A percentile compares a stretch with the other conserved stretches of the same genome.
These are phyloP conservation scores for Drosophila limbata DNA, from an alignment of 2,888 invertebrate species.

Conservation along the genomic window DNA sequence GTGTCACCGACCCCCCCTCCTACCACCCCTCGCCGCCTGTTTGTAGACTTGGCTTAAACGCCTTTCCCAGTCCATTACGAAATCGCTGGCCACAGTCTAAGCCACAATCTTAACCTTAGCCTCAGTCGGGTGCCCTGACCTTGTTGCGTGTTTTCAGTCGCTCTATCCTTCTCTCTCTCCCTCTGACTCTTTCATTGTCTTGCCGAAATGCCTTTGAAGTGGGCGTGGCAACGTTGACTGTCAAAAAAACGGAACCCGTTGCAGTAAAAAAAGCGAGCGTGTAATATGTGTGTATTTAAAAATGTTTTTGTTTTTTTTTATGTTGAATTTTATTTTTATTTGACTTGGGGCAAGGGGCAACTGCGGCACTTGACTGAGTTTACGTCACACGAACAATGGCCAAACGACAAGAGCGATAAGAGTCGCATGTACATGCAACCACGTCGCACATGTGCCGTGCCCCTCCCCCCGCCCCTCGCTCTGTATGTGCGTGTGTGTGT, in stretches of 20 bases:
- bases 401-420: conserved; percentile 40
- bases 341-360: conserved; percentile 42
- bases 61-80: conserved; percentile 61
- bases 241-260: conserved; percentile 33
- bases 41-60: conserved; percentile 2
- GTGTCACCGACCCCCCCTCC: conserved; percentile 35
- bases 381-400: conserved; percentile 70
- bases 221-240: conserved; percentile 39
- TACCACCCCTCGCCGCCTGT: background rate
- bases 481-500: background rate
- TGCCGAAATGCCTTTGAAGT: conserved; percentile 21
- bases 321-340: conserved; percentile 35
- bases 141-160: conserved; percentile 69
- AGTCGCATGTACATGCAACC: conserved; percentile 43
- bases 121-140: conserved; percentile 64
- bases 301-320: conserved; percentile 27
- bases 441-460: conserved; percentile 38
- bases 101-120: conserved; percentile 26
- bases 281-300: conserved; percentile 17
- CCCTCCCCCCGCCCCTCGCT: background rate
- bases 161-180: background rate
- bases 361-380: conserved; percentile 71
- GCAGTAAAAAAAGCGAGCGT: conserved; percentile 25
- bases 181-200: conserved; percentile 25
- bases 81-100: conserved; percentile 51